Evolutionary conservation across 2,888 invertebrate genomes (phyloP), one percentile per base, ranked within the genome.

Genomic region (Cheiracanthium punctorium): DNA sequence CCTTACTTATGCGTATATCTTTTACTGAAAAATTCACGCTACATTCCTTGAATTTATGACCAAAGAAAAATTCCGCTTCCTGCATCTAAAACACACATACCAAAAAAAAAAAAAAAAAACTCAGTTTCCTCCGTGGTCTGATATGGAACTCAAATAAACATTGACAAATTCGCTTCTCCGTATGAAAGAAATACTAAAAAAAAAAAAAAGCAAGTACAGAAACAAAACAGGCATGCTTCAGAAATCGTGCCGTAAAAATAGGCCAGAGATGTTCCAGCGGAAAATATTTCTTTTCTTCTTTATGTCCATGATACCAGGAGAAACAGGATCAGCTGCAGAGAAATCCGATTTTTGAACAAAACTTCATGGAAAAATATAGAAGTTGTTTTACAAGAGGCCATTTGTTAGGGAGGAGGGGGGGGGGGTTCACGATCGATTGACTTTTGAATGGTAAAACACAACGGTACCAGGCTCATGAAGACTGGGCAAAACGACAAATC

Each of bases 301-400:
- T n/a, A n/a, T n/a, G n/a, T n/a, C n/a, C n/a, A n/a, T n/a, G n/a
- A 12, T 48, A 24, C 24, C 58, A 20, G 24, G 71, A n/a, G 58
- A 73, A 76, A 77, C 52, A 73, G 84, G 79, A 84, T 84, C 84
- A 84, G 84, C 74, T 79, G 84, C 79, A 79, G 41, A 17, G 58
- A 52, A 79, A 79, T 82, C 58, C 70, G 75, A 82, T 82, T 82
- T 65, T 24, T 29, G 14, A 20, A 33, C 65, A 20, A 33, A 32
- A 32, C 28, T 75, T 30, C 32, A 17, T 28, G 33, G 20, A 73
- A 28, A 69, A 72, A 71, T 41, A 70, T 41, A 67, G 30, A 5
- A 52, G 37, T 43, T 71, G 58, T 75, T 52, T 28, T 48, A 33
- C 58, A 33, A 52, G 77, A 77, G 65, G 72, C 58, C 74, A 74